Evolutionary conservation across 2,888 invertebrate species (phyloP), one percentile per base, ranked within the genome.

Genomic region (Fragum sueziense): DNA sequence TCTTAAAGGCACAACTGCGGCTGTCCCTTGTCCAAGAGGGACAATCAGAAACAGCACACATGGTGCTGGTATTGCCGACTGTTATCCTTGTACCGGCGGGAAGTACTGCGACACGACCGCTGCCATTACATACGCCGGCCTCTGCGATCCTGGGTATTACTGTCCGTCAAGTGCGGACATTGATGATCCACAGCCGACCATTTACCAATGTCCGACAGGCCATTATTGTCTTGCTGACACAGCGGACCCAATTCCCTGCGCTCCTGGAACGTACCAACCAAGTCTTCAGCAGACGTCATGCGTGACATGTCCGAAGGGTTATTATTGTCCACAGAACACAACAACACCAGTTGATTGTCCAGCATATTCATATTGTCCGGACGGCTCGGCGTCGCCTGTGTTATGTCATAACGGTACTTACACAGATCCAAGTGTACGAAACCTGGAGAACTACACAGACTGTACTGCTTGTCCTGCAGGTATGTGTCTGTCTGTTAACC

Each of bases 401-500:
- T 82, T 88, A 37, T 92, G 92, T 82, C 88, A 85, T 0, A 88
- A 91, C 65, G 92, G 92, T 41, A 90, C 91, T 0, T 91, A 88
- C 85, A 92, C 91, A 7, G 75, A 80, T 9, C 59, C 31, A 61
- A 72, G 59, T 9, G 87, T 86, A 25, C 81, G 84, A 2, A 88
- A 89, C 2, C 81, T 91, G 7, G 82, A 84, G 33, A 76, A 77
- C 22, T 79, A 85, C 6, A 81, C 79, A 3, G 87, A 92, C 67
- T 92, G 92, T 74, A 52, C 73, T 0, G 79, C 70, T 3, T 92
- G 92, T 82, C 41, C 76, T 51, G 79, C 90, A 72, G 92, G 92
- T 90, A 80, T n/a, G n/a, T n/a, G n/a, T n/a, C n/a, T n/a, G n/a
- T n/a, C n/a, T n/a, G n/a, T n/a, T n/a, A n/a, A n/a, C n/a, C n/a